A percentile compares a stretch with the other conserved stretches of the same genome.
These are phyloP conservation scores for Drosophila bunnanda DNA, from an alignment of 2,888 invertebrate species.

Conservation along the genomic window DNA sequence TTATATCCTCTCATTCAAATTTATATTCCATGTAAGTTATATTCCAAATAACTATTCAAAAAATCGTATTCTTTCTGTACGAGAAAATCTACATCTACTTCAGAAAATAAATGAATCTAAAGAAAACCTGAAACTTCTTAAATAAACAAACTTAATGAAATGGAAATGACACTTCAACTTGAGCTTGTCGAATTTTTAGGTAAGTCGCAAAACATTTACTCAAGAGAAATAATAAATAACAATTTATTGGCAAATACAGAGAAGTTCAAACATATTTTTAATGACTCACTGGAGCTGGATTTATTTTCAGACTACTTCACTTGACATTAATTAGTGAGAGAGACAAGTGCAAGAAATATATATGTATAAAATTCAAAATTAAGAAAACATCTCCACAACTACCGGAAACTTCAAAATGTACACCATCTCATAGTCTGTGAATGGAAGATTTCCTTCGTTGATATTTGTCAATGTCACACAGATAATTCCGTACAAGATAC, in stretches of 20 bases:
- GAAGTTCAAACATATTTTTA: neutral
- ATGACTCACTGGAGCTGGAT: slow-evolving; percentile 4
- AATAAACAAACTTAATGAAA: neutral
- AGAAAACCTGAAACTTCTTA: neutral
- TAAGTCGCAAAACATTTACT: neutral
- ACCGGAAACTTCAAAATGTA: neutral
- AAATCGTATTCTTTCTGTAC: too few species aligned
- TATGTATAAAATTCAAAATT: neutral
- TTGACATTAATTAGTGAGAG: slow-evolving; percentile 8
- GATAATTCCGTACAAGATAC: neutral
- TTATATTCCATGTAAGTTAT: too few species aligned
- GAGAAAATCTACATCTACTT: too few species aligned
- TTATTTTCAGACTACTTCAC: slow-evolving; percentile 9
- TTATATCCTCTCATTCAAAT: neutral
- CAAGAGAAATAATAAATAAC: neutral
- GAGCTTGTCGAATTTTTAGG: neutral
- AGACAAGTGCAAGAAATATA: neutral
- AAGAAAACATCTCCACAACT: slow-evolving; percentile 2
- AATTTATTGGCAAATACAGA: neutral
- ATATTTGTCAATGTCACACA: slow-evolving; percentile 5
- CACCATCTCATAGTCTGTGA: neutral
- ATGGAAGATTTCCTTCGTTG: slow-evolving; percentile 1
- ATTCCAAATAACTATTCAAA: too few species aligned
- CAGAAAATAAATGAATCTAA: neutral
- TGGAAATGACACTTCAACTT: neutral